A percentile compares a stretch with the other conserved stretches of the same genome.
These are phyloP conservation scores for Malurus cyaneus DNA, from an alignment of 2,113 vertebrate species.

Conservation along the genomic window DNA sequence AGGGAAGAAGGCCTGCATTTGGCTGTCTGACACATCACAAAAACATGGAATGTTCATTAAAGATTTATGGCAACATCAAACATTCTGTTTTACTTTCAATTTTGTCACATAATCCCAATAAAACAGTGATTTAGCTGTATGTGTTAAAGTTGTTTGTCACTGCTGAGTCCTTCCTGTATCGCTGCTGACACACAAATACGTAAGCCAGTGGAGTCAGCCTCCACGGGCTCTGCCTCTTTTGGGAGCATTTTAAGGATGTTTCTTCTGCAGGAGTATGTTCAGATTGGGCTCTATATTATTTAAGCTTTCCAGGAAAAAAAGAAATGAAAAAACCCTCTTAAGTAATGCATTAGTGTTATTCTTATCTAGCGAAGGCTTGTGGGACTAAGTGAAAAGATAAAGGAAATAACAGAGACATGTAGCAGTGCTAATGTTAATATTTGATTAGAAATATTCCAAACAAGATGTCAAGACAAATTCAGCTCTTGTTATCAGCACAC, in stretches of 20 bases:
- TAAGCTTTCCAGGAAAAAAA: conserved; percentile 5
- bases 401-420: conserved; percentile 42
- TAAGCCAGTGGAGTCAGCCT: not conserved
- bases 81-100: conserved; percentile 50
- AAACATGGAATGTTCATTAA: conserved; percentile 30
- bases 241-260: not conserved
- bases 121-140: conserved; percentile 16
- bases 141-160: conserved; percentile 42
- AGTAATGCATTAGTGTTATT: conserved; percentile 41
- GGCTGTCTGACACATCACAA: conserved; percentile 3
- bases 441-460: conserved; percentile 66
- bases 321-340: not conserved
- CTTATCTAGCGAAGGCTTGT: conserved; percentile 24
- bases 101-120: conserved; percentile 58
- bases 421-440: conserved; percentile 55
- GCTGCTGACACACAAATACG: not conserved
- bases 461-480: conserved; percentile 62
- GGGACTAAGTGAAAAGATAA: conserved; percentile 47
- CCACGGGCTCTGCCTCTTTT: not conserved
- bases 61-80: conserved; percentile 58
- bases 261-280: not conserved
- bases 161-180: not conserved
- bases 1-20: not conserved
- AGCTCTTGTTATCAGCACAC: conserved; percentile 17
- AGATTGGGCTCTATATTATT: conserved; percentile 26